Evolutionary conservation across 2,113 vertebrate genomes (phyloP), one percentile per base, ranked within the genome.

Genomic region (Pampusana beccarii): DNA sequence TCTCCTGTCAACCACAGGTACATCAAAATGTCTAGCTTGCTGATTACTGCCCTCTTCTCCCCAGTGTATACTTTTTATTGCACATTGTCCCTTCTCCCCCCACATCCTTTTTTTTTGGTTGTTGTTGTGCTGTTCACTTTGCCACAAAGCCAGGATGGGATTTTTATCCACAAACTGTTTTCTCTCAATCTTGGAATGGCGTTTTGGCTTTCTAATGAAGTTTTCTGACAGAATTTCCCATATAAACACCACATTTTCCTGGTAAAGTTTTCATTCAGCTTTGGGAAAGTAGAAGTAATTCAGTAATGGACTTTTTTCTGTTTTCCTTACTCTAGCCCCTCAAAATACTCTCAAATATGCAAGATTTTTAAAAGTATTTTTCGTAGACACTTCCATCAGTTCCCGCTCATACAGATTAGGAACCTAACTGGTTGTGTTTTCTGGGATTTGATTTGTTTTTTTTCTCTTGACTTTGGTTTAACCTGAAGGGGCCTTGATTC

Each of bases 61-160:
- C 28, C 12, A 46, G 4, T 17, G 10, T 20, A 13, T 3, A 10
- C 21, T 70, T 75, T 70, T 44, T 81, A 9, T 33, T 54, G 4
- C 5, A 16, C 6, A 6, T 38, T 74, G 28, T 9, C 3, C 13
- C 18, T 71, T 77, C 2, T 1, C 4, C 50, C 5, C 15, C 3
- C 4, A 23, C 2, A 17, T 2, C 11, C 9, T 42, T 10, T 53
- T 44, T 31, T 64, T 33, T 44, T n/a, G n/a, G 44, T 46, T 46
- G 1, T 21, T n/a, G 11, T 79, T 62, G 13, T 38, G 31, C 15
- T 80, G 3, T 72, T 94, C 10, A 21, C 4, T 86, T 88, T 54
- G 3, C 7, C 25, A 25, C 34, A 60, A 82, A 77, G 36, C 3
- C 38, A 77, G 28, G 2, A 28, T 48, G 18, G 20, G 5, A 23